Evolutionary conservation across 2,888 invertebrate species (phyloP).

Genomic region (Oscheius sp.): DNA sequence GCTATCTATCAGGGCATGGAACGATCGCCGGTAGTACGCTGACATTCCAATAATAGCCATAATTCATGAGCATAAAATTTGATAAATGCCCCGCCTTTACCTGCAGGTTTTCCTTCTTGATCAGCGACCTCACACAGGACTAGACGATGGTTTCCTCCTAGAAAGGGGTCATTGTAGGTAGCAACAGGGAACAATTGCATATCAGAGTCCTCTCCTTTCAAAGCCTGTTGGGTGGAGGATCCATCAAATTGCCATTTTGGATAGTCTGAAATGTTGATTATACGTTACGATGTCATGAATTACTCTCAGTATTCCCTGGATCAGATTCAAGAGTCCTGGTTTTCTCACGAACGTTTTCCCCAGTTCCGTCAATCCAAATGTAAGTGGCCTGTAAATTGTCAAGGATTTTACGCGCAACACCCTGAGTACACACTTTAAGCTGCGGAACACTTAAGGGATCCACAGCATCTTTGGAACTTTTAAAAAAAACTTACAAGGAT

Average conservation of each 20-base stretch:
- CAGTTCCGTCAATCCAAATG: conserved; percentile 93
- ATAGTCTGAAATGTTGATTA: conserved; percentile 70
- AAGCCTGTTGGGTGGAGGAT: conserved; percentile 84
- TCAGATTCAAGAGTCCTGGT: conserved; percentile 84
- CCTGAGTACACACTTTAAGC: too few species aligned
- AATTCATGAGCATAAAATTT: too few species aligned
- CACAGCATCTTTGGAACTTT: too few species aligned
- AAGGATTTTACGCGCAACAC: too few species aligned
- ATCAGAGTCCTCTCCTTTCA: conserved; percentile 68
- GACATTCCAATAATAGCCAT: neutral
- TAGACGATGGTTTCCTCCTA: conserved; percentile 50
- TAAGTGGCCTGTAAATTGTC: conserved; percentile 79
- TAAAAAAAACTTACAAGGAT: conserved; percentile 18
- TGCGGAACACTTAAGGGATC: too few species aligned
- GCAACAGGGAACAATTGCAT: conserved; percentile 68
- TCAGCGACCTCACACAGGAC: conserved; percentile 77
- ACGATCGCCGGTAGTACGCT: neutral
- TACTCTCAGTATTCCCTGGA: conserved; percentile 76
- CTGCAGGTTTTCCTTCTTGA: conserved; percentile 83
- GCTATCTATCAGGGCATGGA: neutral
- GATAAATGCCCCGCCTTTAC: conserved; percentile 70
- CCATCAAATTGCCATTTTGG: conserved; percentile 94
- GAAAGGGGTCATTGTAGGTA: conserved; percentile 59
- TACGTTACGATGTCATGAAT: neutral
- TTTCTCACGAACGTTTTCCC: conserved; percentile 85